These are phyloP conservation scores for Aethina tumida DNA, from an alignment of 1,140 invertebrate species.

Conservation along the genomic window DNA sequence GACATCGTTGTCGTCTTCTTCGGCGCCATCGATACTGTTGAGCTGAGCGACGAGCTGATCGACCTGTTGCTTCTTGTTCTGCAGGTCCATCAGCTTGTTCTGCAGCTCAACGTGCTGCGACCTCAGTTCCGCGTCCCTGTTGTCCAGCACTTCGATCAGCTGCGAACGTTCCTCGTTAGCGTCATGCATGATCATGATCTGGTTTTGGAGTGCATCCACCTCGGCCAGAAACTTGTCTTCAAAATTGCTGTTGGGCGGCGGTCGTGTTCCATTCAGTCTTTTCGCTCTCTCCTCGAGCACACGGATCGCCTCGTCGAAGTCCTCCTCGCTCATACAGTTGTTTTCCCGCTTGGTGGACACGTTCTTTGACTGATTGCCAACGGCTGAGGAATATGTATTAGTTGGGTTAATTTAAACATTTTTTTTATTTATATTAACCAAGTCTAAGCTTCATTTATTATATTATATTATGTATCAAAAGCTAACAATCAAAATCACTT, in stretches of 20 bases:
- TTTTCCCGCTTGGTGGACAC: too few relatives aligned
- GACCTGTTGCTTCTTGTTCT: conserved; percentile 34
- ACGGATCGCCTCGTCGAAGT: conserved; percentile 23
- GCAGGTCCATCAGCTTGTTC: conserved; percentile 34
- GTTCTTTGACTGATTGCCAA: too few relatives aligned
- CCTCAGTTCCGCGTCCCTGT: conserved; percentile 31
- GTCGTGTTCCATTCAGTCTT: conserved; percentile 16
- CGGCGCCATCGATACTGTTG: conserved; percentile 27
- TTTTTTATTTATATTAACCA: too few relatives aligned
- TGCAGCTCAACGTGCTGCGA: conserved; percentile 33
- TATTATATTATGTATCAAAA: too few relatives aligned
- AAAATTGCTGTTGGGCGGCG: conserved; percentile 10
- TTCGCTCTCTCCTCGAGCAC: conserved; percentile 25
- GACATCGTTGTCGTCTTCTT: conserved; percentile 29
- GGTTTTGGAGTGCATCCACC: conserved; percentile 27
- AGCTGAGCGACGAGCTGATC: conserved; percentile 34
- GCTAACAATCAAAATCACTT: too few relatives aligned
- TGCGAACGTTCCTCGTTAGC: conserved; percentile 30
- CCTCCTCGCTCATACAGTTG: conserved; percentile 14
- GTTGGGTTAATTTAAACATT: too few relatives aligned
- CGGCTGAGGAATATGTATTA: too few relatives aligned
- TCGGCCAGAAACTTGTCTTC: conserved; percentile 20
- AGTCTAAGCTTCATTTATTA: too few relatives aligned
- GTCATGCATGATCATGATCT: conserved; percentile 26
- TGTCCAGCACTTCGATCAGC: conserved; percentile 31